Evolutionary conservation across 2,797 vertebrate genomes (phyloP).

Genomic region (Trachurus trachurus): DNA sequence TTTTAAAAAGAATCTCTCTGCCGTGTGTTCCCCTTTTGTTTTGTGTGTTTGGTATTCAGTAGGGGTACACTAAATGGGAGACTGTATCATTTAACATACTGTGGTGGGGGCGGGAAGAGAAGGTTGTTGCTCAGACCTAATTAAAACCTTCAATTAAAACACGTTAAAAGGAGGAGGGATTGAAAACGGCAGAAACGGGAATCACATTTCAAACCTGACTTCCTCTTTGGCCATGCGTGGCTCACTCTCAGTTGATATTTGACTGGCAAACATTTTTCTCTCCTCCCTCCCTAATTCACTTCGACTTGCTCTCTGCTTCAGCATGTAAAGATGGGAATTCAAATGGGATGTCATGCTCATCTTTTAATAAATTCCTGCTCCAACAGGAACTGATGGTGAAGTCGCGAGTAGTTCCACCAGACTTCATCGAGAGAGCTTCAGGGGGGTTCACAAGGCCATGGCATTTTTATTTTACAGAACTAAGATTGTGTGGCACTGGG

Average conservation of each 20-base stretch:
- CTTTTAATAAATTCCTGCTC: conserved; percentile 68
- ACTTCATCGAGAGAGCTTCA: neutral
- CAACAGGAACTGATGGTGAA: conserved; percentile 21
- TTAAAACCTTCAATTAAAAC: conserved; percentile 82
- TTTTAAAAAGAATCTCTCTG: conserved; percentile 24
- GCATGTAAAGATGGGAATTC: conserved; percentile 49
- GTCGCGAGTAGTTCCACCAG: conserved; percentile 5
- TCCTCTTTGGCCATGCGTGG: conserved; percentile 68
- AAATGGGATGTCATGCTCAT: conserved; percentile 60
- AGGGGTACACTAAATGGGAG: conserved; percentile 26
- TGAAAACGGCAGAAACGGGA: conserved; percentile 51
- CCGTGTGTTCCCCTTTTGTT: conserved; percentile 44
- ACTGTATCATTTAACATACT: conserved; percentile 70
- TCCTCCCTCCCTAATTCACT: conserved; percentile 46
- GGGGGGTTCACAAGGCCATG: neutral
- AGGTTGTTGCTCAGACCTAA: conserved; percentile 69
- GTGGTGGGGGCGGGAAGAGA: conserved; percentile 44
- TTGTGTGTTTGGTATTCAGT: conserved; percentile 64
- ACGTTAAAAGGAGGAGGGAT: conserved; percentile 60
- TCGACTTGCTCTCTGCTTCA: conserved; percentile 26
- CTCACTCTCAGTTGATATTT: conserved; percentile 61
- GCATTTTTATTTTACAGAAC: conserved; percentile 5
- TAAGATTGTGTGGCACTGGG: neutral
- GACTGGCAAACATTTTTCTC: conserved; percentile 47
- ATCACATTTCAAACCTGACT: conserved; percentile 77